These are phyloP conservation scores for Mungos mungo DNA, from an alignment of 2,113 vertebrate species.

Conservation along the genomic window DNA sequence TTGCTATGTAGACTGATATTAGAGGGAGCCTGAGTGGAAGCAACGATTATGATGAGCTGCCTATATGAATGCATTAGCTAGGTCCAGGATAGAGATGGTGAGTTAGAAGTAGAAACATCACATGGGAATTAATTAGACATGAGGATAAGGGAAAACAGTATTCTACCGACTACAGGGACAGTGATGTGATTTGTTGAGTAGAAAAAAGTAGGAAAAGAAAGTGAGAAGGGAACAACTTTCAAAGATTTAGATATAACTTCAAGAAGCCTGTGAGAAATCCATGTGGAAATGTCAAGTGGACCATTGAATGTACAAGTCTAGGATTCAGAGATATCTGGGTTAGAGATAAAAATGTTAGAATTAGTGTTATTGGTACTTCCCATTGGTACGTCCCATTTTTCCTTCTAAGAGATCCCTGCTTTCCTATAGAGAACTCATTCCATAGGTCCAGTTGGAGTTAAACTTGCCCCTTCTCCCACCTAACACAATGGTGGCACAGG, in stretches of 20 bases:
- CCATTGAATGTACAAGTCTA: neutral
- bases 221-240: neutral
- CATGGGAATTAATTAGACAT: neutral
- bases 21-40: neutral
- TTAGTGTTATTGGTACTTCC: neutral
- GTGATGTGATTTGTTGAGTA: neutral
- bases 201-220: neutral
- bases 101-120: neutral
- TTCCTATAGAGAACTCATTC: neutral
- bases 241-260: neutral
- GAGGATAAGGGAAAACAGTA: neutral
- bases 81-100: neutral
- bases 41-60: neutral
- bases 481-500: neutral
- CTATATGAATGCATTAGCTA: neutral
- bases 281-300: neutral
- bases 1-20: neutral
- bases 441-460: neutral
- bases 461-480: neutral
- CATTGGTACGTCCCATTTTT: neutral
- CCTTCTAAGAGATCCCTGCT: neutral
- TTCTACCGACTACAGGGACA: neutral
- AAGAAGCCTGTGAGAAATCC: neutral
- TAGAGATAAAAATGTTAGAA: neutral
- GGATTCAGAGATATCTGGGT: neutral